Base-by-base conservation (phyloP, 2,888 invertebrate species). In the Limnephilus auricula region DNA sequence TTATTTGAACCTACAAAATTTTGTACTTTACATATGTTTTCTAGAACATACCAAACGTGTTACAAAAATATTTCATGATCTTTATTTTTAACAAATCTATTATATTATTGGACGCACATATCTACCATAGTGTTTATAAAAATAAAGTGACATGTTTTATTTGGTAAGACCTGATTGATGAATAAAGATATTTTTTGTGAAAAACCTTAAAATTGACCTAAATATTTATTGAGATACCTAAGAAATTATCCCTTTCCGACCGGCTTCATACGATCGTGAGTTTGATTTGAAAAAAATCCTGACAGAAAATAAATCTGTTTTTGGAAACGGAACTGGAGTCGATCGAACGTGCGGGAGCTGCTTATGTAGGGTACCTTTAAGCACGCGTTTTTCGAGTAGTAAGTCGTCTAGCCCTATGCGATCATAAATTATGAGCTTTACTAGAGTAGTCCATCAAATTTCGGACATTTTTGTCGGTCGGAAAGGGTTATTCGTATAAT, bases 151-250 rank as follows among this genome's bases (percentile, higher is more conserved):
- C 65, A 79, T 84, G 25, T 25, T 34, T 82, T 40, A 85, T 85
- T 85, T 85, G 85, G 25, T 85, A 85, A 40, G 37, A 78, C 87
- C 50, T n/a, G 40, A 79, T 79, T 92, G 84, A 89, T 40, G 40
- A 92, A 92, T 92, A 92, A 92, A 92, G 85, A 45, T 92, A 92
- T 92, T 92, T 92, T 92, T 92, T 89, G 92, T 92, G 87, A 90
- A 82, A 92, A 90, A 80, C 31, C 65, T 65, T 88, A 83, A 89
- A 90, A 3, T 34, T 45, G 13, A 88, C 10, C 40, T 65, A 31
- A 31, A 30, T 79, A 79, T 88, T 40, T 40, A 85, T 85, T 85
- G 25, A 31, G 13, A 30, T 65, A 18, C 65, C 65, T 65, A 65
- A 9, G 5, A 34, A n/a, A n/a, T n/a, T n/a, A n/a, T n/a, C n/a